Base-by-base conservation (phyloP, 2,888 invertebrate species). In the Drosophila niveifrons region DNA sequence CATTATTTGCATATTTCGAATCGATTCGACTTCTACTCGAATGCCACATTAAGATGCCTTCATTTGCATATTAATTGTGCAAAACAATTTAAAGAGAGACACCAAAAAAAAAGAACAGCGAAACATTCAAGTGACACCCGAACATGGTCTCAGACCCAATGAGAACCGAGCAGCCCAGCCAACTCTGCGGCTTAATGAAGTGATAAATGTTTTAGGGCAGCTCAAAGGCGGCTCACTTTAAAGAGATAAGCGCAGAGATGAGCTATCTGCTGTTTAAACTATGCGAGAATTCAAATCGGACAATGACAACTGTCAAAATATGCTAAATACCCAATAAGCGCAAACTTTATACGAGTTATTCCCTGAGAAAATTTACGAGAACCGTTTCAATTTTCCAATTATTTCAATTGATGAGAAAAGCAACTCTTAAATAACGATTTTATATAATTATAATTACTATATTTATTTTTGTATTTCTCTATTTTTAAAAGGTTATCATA, bases 41-140 rank as follows among this genome's bases (percentile, higher is more conserved):
- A 80, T 83, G 85, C 84, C 83, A 86, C 88, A 88, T 84, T 88
- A 81, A 85, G 77, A 82, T 84, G 78, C 76, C 80, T 76, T 86
- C 72, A 91, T 91, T 90, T 91, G 90, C 90, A 90, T 91, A 90
- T 91, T 90, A 90, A 91, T 91, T 89, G 90, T 88, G 80, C 87
- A 86, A 81, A 81, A 79, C 80, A 80, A 80, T 84, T 78, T 82
- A 29, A 82, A 70, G 61, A 57, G 66, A 64, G 57, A 44, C 50
- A 58, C 39, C 15, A 34, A 13, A 52, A 9, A 15, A 31, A 23
- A 23, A 23, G 23, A 6, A 23, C 23, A 23, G 48, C 13, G 31
- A 51, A 58, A 71, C 75, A 70, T 67, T 75, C 64, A 72, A 77
- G 72, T 80, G 80, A 77, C 80, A 80, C 67, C 67, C 51, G 68